Conservation (phyloP, 1,140 invertebrate genomes). For the Trachymyrmex cornetzi region DNA sequence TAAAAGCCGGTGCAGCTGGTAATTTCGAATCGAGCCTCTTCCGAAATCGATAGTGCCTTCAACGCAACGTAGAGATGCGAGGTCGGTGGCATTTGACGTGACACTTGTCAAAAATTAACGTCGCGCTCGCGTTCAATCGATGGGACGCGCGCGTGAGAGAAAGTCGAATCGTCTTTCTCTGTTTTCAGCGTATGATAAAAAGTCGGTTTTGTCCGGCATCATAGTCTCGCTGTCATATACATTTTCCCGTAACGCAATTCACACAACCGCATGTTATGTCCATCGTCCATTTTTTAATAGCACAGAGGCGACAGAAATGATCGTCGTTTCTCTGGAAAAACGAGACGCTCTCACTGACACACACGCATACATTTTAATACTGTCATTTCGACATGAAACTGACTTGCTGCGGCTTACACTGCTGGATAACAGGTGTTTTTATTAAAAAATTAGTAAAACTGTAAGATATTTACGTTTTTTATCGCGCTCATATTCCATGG, state of each 20-base stretch:
- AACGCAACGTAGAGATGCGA: background rate
- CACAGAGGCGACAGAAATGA: conserved; percentile 22
- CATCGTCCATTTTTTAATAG: conserved; percentile 56
- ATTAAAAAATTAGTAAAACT: conserved; percentile 33
- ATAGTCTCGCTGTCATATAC: conserved; percentile 21
- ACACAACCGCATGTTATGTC: conserved; percentile 20
- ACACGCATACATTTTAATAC: background rate
- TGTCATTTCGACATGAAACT: conserved; percentile 26
- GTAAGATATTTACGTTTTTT: conserved; percentile 8
- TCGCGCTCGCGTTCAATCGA: conserved; percentile 2
- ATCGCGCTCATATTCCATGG: background rate
- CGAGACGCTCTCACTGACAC: background rate
- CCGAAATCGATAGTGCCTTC: conserved; percentile 52
- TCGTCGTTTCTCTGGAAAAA: conserved; percentile 1
- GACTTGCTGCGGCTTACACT: conserved; percentile 28
- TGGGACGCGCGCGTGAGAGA: background rate
- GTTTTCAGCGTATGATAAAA: conserved; percentile 37
- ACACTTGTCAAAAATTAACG: conserved; percentile 66
- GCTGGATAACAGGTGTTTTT: background rate
- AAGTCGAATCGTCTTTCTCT: background rate
- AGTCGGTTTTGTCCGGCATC: conserved; percentile 21
- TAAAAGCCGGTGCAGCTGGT: conserved; percentile 26
- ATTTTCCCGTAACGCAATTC: conserved; percentile 47
- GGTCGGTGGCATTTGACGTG: conserved; percentile 11
- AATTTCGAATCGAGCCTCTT: conserved; percentile 38